Evolutionary conservation across 2,113 vertebrate genomes (phyloP), one percentile per base, ranked within the genome.

Genomic region (Piaya cayana): DNA sequence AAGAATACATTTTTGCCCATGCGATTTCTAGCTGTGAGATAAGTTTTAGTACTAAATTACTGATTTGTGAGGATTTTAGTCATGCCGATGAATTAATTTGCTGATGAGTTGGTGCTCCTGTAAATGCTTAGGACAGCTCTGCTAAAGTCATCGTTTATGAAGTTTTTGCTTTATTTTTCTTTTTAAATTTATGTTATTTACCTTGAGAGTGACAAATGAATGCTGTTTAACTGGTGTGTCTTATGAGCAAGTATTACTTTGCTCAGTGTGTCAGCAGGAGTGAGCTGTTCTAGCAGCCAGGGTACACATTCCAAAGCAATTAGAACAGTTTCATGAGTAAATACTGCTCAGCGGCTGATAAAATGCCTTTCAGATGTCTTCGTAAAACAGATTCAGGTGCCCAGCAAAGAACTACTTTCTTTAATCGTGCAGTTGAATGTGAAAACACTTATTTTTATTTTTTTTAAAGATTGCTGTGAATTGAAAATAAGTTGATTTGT

Each of bases 311-410:
- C 94, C 96, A 86, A 62, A 94, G 86, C 92, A 86, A 92, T 96
- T 96, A 96, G 80, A 96, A 63, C 60, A 81, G 76, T 72, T 94
- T 95, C 70, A 22, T 91, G 39, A 95, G 91, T 82, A 94, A 92
- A 90, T 77, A 95, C 56, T 88, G 53, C 85, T 95, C 76, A 86
- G 88, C 58, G n/a, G 79, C 70, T 93, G 94, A 96, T 95, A 94
- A 96, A 96, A 93, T 90, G 88, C 69, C 62, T 94, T 96, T 96
- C 86, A 84, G 80, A 94, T 86, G 80, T 93, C 80, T 95, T 86
- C 0, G 6, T 86, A 76, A 76, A 87, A 76, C n/a, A 91, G 50
- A 64, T 81, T 74, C 64, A 95, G 90, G 93, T 96, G 69, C 71
- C 47, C n/a, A 83, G 64, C n/a, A 39, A 63, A 88, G 36, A 81